Evolutionary conservation across 2,797 vertebrate species (phyloP).

Genomic region (Cottoperca gobio): DNA sequence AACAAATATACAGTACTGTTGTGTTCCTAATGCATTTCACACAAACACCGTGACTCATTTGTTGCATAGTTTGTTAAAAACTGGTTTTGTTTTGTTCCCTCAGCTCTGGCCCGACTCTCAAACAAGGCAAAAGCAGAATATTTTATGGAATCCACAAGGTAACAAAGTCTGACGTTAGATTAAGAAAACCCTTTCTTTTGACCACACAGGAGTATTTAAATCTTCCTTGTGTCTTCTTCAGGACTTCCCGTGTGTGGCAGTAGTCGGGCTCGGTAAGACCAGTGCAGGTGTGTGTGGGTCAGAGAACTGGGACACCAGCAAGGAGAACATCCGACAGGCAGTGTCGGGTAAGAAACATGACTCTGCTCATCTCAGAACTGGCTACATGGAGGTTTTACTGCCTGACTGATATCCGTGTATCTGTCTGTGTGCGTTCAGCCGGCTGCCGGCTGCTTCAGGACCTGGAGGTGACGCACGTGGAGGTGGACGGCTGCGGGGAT

Average conservation of each 20-base stretch:
- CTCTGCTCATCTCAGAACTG: neutral
- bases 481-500: constrained; percentile 95
- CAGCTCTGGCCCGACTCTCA: constrained; percentile 93
- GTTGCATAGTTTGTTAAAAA: neutral
- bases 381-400: too few species aligned
- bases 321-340: constrained; percentile 93
- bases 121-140: constrained; percentile 91
- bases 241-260: constrained; percentile 92
- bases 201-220: neutral
- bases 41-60: neutral
- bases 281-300: constrained; percentile 85
- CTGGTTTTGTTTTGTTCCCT: constrained; percentile 32
- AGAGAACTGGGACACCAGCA: constrained; percentile 93
- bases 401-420: neutral
- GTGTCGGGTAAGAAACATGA: constrained; percentile 85
- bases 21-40: neutral
- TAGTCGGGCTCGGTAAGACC: constrained; percentile 91
- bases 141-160: constrained; percentile 97
- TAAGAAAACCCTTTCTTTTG: rapidly evolving
- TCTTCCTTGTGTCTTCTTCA: constrained; percentile 54
- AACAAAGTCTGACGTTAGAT: constrained; percentile 23
- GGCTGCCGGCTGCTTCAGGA: constrained; percentile 94
- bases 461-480: constrained; percentile 88
- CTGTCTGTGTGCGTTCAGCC: constrained; percentile 71
- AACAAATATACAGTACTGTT: neutral